A percentile compares a stretch with the other conserved stretches of the same genome.
These are phyloP conservation scores for Turnix velox DNA, from an alignment of 2,113 vertebrate species.

Conservation along the genomic window DNA sequence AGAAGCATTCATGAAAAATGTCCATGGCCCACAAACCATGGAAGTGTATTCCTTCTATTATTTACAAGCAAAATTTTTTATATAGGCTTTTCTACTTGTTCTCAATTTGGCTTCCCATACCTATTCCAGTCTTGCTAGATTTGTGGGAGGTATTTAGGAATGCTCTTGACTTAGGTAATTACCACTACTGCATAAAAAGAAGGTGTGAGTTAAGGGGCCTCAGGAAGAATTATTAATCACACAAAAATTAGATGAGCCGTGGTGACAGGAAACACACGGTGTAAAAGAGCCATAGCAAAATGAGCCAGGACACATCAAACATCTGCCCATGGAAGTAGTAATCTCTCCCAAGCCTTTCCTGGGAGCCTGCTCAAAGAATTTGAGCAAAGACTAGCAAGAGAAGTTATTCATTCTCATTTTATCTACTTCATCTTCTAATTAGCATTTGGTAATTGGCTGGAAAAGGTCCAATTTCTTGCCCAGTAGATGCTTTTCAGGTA, in stretches of 20 bases:
- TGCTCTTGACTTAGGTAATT: not conserved
- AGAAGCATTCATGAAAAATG: not conserved
- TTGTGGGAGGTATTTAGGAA: not conserved
- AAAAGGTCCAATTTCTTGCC: conserved; percentile 23
- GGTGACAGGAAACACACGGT: not conserved
- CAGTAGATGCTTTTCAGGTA: not conserved
- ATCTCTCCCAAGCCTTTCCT: not conserved
- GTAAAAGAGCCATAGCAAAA: not conserved
- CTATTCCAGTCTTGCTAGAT: fast-evolving
- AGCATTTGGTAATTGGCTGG: conserved; percentile 37
- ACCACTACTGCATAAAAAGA: not conserved
- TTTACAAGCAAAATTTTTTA: fast-evolving
- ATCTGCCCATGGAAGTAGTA: not conserved
- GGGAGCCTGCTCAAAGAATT: not conserved
- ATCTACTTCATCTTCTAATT: conserved; percentile 39
- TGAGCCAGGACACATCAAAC: conserved; percentile 26
- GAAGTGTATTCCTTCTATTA: not conserved
- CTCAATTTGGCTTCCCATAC: not conserved
- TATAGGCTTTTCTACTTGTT: not conserved
- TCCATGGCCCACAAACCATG: not conserved
- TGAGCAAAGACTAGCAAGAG: not conserved
- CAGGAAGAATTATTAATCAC: not conserved
- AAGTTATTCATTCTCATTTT: conserved; percentile 22
- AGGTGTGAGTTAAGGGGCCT: not conserved
- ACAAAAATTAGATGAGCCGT: not conserved